Percentiles rank a stretch among this genome's conserved stretches.
Conservation (phyloP, 1,140 invertebrate species). For the Asbolus verrucosus region DNA sequence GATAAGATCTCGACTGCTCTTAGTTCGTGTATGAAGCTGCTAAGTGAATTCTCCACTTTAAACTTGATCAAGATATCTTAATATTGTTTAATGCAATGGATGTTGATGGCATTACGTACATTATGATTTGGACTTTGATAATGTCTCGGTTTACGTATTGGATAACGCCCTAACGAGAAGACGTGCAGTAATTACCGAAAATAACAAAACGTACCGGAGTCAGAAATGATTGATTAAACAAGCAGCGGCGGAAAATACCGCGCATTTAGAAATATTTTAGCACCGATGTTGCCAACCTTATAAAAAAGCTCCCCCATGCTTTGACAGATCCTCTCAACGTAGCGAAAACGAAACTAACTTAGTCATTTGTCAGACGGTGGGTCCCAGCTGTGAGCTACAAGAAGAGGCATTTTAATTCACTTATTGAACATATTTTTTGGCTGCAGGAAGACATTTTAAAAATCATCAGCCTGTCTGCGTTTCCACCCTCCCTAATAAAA, state of each 20-base stretch:
- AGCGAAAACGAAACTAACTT: conserved; percentile 56
- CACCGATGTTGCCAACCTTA: conserved; percentile 41
- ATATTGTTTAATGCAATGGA: conserved; percentile 56
- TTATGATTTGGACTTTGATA: conserved; percentile 53
- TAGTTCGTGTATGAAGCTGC: conserved; percentile 51
- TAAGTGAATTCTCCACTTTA: conserved; percentile 50
- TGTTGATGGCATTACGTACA: conserved; percentile 46
- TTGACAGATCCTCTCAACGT: conserved; percentile 51
- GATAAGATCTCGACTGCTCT: conserved; percentile 57
- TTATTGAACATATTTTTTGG: conserved; percentile 62
- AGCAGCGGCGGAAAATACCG: neutral
- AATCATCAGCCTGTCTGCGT: conserved; percentile 56
- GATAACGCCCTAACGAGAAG: conserved; percentile 48
- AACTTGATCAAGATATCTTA: conserved; percentile 56
- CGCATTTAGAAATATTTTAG: conserved; percentile 34
- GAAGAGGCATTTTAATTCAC: conserved; percentile 60
- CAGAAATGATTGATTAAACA: conserved; percentile 28
- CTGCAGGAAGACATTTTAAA: conserved; percentile 59
- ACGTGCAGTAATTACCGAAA: conserved; percentile 35
- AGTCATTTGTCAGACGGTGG: conserved; percentile 56
- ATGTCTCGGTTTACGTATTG: conserved; percentile 47
- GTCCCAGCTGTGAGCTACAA: conserved; percentile 54
- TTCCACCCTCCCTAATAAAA: conserved; percentile 31
- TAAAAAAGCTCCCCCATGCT: conserved; percentile 46
- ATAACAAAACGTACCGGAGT: conserved; percentile 17